A percentile compares a stretch with the other conserved stretches of the same genome.
Evolutionary conservation across 1,140 invertebrate genomes (phyloP).

Genomic region (Elysia chlorotica): DNA sequence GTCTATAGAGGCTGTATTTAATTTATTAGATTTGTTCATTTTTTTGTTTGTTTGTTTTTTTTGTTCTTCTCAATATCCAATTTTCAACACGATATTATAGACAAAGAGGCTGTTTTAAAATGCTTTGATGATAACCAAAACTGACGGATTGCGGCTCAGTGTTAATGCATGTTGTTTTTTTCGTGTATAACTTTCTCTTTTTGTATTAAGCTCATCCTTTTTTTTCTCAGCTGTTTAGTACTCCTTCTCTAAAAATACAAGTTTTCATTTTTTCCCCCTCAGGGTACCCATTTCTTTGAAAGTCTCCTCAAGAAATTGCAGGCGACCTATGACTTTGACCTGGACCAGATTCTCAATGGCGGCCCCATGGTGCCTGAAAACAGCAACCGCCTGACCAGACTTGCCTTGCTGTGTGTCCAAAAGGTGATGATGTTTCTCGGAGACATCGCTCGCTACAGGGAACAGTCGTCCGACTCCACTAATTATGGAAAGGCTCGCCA

Average conservation of each 20-base stretch:
- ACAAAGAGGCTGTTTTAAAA: too few relatives aligned
- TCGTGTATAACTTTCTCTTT: too few relatives aligned
- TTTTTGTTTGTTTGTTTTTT: too few relatives aligned
- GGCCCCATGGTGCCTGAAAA: conserved; percentile 66
- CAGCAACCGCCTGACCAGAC: conserved; percentile 70
- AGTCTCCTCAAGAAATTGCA: conserved; percentile 76
- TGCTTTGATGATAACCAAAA: too few relatives aligned
- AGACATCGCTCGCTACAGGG: conserved; percentile 87
- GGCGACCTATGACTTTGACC: conserved; percentile 74
- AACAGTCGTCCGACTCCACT: conserved; percentile 77
- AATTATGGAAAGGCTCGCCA: conserved; percentile 84
- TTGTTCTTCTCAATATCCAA: too few relatives aligned
- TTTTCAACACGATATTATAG: too few relatives aligned
- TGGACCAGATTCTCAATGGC: conserved; percentile 69
- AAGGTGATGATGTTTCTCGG: conserved; percentile 88
- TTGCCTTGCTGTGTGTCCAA: conserved; percentile 83
- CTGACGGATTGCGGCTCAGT: too few relatives aligned
- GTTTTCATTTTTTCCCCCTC: conserved; percentile 21
- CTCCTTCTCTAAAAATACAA: neutral
- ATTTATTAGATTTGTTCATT: too few relatives aligned
- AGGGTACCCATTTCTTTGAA: conserved; percentile 79
- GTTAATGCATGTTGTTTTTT: too few relatives aligned
- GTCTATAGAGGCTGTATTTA: too few relatives aligned
- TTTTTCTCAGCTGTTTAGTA: neutral
- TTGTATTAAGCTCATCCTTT: too few relatives aligned